Conservation (phyloP, 2,888 invertebrate species). For the Caenorhabditis sp. region DNA sequence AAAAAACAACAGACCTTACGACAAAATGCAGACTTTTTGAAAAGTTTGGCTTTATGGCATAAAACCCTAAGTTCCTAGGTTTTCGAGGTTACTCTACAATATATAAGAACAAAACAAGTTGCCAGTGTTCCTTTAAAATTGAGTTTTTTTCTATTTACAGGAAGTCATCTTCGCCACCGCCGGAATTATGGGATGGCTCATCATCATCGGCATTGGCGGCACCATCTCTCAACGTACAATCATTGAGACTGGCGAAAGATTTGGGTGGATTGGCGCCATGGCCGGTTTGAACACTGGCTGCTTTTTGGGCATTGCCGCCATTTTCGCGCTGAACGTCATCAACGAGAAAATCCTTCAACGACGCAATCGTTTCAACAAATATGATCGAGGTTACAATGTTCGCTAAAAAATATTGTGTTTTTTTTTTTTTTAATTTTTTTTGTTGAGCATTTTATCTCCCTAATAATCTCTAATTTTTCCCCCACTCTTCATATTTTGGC, state of each 20-base stretch:
- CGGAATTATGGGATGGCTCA: slow-evolving; percentile 69
- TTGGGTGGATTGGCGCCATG: slow-evolving; percentile 69
- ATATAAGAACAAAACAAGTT: too few relatives aligned
- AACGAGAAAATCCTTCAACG: slow-evolving; percentile 65
- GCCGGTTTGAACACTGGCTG: slow-evolving; percentile 67
- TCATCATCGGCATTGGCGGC: slow-evolving; percentile 69
- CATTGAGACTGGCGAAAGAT: slow-evolving; percentile 68
- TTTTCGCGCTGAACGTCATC: slow-evolving; percentile 64
- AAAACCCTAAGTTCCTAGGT: too few relatives aligned
- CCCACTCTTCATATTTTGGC: too few relatives aligned
- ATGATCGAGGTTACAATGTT: slow-evolving; percentile 37
- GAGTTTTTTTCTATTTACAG: slow-evolving; percentile 39
- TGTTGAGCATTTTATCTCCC: not conserved
- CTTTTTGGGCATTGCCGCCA: slow-evolving; percentile 64
- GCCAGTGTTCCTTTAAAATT: not conserved
- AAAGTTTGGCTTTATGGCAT: too few relatives aligned
- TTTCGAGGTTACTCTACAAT: too few relatives aligned
- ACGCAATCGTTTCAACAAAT: slow-evolving; percentile 44
- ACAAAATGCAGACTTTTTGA: too few relatives aligned
- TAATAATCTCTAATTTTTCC: too few relatives aligned
- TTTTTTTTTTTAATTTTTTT: not conserved
- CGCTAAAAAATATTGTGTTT: not conserved
- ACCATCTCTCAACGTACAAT: slow-evolving; percentile 68
- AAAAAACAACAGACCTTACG: too few relatives aligned
- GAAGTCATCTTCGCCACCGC: slow-evolving; percentile 68